These are phyloP conservation scores for Bubo bubo DNA, from an alignment of 2,113 vertebrate species.

Conservation along the genomic window DNA sequence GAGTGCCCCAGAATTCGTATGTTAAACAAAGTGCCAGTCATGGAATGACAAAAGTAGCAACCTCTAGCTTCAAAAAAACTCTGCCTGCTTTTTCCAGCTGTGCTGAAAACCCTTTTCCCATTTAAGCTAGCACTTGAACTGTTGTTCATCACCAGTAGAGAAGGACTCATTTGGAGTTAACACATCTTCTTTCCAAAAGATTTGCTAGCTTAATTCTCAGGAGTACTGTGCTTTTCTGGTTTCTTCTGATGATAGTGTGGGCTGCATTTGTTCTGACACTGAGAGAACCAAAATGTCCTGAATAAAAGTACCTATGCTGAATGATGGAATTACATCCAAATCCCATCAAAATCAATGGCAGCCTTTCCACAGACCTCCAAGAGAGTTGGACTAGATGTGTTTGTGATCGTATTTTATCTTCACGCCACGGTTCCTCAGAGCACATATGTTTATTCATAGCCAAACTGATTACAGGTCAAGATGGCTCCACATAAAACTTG, in stretches of 20 bases:
- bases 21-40: neutral
- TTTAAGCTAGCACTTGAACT: neutral
- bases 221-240: neutral
- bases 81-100: neutral
- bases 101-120: neutral
- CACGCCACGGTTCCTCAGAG: neutral
- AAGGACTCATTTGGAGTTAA: neutral
- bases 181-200: neutral
- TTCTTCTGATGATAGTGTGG: neutral
- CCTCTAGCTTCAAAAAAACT: neutral
- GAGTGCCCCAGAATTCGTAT: neutral
- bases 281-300: neutral
- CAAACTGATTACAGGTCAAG: slow-evolving; percentile 17
- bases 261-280: neutral
- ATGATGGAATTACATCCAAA: slow-evolving; percentile 12
- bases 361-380: neutral
- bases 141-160: neutral
- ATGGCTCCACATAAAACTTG: slow-evolving; percentile 1
- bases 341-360: neutral
- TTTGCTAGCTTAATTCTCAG: slow-evolving; percentile 9
- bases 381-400: neutral
- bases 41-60: neutral
- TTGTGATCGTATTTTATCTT: slow-evolving; percentile 5
- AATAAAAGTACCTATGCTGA: neutral
- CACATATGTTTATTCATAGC: slow-evolving; percentile 30